A percentile compares a stretch with the other conserved stretches of the same genome.
These are phyloP conservation scores for Microctonus brassicae DNA, from an alignment of 2,888 invertebrate species.

Conservation along the genomic window DNA sequence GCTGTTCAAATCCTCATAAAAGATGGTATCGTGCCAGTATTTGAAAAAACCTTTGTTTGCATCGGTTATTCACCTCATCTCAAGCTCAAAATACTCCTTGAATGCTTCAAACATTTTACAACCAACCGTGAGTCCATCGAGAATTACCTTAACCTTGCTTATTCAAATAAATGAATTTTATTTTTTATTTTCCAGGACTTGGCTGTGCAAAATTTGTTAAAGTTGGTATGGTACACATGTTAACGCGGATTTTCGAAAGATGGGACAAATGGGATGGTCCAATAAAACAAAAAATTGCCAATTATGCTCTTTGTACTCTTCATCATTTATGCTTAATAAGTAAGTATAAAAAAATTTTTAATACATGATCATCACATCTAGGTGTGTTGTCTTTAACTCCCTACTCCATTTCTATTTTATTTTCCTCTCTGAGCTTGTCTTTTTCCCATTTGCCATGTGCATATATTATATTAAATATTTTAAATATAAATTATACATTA, in stretches of 20 bases:
- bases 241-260: conserved; percentile 75
- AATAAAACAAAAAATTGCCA: conserved; percentile 75
- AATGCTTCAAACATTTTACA: conserved; percentile 78
- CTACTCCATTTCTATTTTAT: neutral
- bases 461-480: too few species aligned
- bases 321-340: conserved; percentile 76
- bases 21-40: conserved; percentile 74
- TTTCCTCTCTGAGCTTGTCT: neutral
- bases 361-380: neutral
- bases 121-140: conserved; percentile 74
- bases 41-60: conserved; percentile 75
- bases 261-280: conserved; percentile 78
- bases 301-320: conserved; percentile 74
- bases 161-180: neutral
- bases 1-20: conserved; percentile 71
- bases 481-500: too few species aligned
- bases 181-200: conserved; percentile 69
- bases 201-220: conserved; percentile 77
- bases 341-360: conserved; percentile 69
- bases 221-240: conserved; percentile 73
- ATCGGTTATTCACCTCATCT: conserved; percentile 75
- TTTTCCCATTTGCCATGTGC: conserved; percentile 10
- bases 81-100: conserved; percentile 76
- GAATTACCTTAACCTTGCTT: neutral
- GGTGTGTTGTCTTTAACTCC: conserved; percentile 19